Evolutionary conservation across 92 coral and sea anemone genomes (phyloP).

Genomic region (Parazoanthus atlanticus): DNA sequence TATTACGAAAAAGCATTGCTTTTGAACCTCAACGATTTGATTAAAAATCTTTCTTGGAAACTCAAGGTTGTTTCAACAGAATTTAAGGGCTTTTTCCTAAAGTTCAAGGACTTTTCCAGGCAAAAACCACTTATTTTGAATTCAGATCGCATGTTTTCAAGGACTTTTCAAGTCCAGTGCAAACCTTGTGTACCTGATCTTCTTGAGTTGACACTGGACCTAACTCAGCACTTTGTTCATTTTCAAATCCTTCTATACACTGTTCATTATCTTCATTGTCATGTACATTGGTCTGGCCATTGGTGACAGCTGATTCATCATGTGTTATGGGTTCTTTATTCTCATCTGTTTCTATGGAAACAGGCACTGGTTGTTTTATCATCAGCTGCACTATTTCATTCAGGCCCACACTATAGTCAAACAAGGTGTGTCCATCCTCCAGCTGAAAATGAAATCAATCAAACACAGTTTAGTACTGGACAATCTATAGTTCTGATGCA

Average conservation of each 20-base stretch:
- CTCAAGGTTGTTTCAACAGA: too few relatives aligned
- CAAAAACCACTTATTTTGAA: too few relatives aligned
- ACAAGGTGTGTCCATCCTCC: conserved; percentile 92
- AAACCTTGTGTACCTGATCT: background rate
- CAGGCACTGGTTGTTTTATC: conserved; percentile 59
- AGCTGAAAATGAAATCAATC: conserved; percentile 54
- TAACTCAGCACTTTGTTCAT: background rate
- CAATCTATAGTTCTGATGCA: too few relatives aligned
- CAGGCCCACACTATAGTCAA: conserved; percentile 90
- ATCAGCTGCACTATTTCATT: conserved; percentile 91
- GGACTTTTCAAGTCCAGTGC: too few relatives aligned
- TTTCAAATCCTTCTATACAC: background rate
- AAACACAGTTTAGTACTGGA: too few relatives aligned
- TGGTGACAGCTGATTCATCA: background rate
- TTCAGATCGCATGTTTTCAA: too few relatives aligned
- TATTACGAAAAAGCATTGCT: too few relatives aligned
- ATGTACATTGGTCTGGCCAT: conserved; percentile 23
- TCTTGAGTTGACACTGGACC: background rate
- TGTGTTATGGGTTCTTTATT: conserved; percentile 13
- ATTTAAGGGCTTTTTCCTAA: too few relatives aligned
- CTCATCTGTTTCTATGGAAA: conserved; percentile 39
- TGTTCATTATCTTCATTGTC: background rate
- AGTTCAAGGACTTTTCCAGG: too few relatives aligned
- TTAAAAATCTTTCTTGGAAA: too few relatives aligned
- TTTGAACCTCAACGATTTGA: too few relatives aligned